These are phyloP conservation scores for Iguana delicatissima DNA, from an alignment of 2,797 vertebrate species.

Conservation along the genomic window DNA sequence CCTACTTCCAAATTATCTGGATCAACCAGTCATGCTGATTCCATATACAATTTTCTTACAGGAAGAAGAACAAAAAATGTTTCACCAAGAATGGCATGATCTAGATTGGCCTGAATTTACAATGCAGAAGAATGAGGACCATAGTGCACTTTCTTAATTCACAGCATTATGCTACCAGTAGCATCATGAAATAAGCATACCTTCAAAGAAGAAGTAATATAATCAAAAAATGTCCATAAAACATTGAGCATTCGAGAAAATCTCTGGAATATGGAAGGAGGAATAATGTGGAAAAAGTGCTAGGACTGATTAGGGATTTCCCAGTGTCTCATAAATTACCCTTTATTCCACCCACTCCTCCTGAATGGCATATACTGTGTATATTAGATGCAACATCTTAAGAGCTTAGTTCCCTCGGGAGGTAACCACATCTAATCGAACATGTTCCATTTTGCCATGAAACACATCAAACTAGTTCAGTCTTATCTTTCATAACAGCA, in stretches of 20 bases:
- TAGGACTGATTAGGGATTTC: neutral
- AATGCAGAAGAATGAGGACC: neutral
- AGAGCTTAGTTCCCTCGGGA: neutral
- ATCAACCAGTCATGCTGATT: neutral
- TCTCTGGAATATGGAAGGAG: neutral
- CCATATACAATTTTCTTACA: too few relatives aligned
- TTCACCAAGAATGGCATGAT: neutral
- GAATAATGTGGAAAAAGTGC: neutral
- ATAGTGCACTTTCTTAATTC: neutral
- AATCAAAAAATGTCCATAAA: neutral
- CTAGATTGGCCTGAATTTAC: neutral
- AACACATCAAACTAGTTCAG: conserved; percentile 50
- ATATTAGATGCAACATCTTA: neutral
- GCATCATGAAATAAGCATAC: neutral
- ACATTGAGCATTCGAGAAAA: neutral
- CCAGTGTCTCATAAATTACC: neutral
- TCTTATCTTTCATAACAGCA: conserved; percentile 41
- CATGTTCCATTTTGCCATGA: conserved; percentile 20
- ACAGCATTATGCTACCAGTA: neutral
- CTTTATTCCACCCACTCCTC: too few relatives aligned
- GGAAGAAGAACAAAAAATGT: neutral
- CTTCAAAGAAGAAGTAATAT: neutral
- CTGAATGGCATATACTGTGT: too few relatives aligned
- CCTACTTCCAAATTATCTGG: too few relatives aligned
- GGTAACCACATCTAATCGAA: too few relatives aligned